Evolutionary conservation across 1,140 invertebrate species (phyloP), one percentile per base, ranked within the genome.

Genomic region (Drosophila tristis): DNA sequence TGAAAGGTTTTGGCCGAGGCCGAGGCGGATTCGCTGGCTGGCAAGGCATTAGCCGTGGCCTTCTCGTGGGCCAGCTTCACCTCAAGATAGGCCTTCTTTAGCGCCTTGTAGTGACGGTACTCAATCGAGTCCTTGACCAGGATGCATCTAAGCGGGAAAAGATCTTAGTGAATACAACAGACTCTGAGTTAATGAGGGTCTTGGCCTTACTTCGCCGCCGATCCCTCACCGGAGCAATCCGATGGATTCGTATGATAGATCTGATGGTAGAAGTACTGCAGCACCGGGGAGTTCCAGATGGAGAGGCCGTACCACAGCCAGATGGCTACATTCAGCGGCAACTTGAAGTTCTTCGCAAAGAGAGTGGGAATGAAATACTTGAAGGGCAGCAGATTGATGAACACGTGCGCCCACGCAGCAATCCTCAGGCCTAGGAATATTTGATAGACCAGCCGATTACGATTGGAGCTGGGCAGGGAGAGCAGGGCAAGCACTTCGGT

Each of bases 241-340:
- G 78, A 71, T 3, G 91, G 86, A 2, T 90, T 61, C 6, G 80
- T 90, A 15, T 92, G 91, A 74, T 92, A 92, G 47, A 92, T 92
- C 64, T 92, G 91, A 65, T 92, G 91, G 55, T 92, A 92, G 48
- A 91, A 92, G 51, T 91, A 92, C 39, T 92, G 91, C 45, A 92
- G 47, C 15, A 92, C 91, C 2, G 91, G 91, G 0, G 91, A 92
- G 29, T 92, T 92, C 91, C 91, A 92, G 11, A 92, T 92, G 35
- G 86, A 90, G 0, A 92, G 35, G 5, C 91, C 90, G 56, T 92
- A 92, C 91, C 91, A 92, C 3, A 92, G 45, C 91, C 91, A 92
- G 51, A 92, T 90, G 3, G 71, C 48, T 55, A 92, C 71, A 51
- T 92, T 92, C 0, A 92, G 70, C 2, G 76, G 68, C 45, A 92